Evolutionary conservation across 2,113 vertebrate species (phyloP).

Genomic region (Hucho hucho): DNA sequence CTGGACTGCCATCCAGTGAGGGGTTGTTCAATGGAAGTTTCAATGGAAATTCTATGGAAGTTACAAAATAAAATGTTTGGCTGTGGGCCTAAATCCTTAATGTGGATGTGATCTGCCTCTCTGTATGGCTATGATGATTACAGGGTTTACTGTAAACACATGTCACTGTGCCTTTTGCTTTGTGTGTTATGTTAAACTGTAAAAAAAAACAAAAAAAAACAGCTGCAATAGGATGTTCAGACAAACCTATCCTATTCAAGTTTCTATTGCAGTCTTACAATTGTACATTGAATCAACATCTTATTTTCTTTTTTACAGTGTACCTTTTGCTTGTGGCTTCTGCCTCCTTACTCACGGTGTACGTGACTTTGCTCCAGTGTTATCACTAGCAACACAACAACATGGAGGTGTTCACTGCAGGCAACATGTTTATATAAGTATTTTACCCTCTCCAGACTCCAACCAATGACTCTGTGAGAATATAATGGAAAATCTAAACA

Average conservation of each 20-base stretch:
- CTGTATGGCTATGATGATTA: conserved; percentile 11
- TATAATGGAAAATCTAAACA: background rate
- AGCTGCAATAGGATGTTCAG: too few species aligned
- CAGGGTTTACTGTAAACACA: conserved; percentile 49
- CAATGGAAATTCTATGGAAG: too few species aligned
- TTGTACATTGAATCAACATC: too few species aligned
- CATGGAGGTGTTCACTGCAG: background rate
- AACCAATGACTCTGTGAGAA: background rate
- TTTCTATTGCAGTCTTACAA: too few species aligned
- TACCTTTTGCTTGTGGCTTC: background rate
- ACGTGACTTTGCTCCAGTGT: conserved; percentile 19
- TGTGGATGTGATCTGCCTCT: background rate
- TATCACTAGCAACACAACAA: conserved; percentile 43
- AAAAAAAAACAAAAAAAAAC: too few species aligned
- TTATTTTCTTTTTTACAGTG: too few species aligned
- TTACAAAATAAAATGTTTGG: too few species aligned
- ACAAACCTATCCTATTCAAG: too few species aligned
- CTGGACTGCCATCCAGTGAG: too few species aligned
- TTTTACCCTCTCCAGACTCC: too few species aligned
- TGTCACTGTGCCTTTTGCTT: conserved; percentile 9
- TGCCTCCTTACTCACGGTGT: background rate
- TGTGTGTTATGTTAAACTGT: conserved; percentile 41
- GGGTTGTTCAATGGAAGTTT: too few species aligned
- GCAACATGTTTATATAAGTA: too few species aligned
- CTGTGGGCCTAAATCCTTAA: background rate